phyloP scores from a whole-genome alignment of 2,888 invertebrate genomes.

The Agrochola macilenta region DNA sequence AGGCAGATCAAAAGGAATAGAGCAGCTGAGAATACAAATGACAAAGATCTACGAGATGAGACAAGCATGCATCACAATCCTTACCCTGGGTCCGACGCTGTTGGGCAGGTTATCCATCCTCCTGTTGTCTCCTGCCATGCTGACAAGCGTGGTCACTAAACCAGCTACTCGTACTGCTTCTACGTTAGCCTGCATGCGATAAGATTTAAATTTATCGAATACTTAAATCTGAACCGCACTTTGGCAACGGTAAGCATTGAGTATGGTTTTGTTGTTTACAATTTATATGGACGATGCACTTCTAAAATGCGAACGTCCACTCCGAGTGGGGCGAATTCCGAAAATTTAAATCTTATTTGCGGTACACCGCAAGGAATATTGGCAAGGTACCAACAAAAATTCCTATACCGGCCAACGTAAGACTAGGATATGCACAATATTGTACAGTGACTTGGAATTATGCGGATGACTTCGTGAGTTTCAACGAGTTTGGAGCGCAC shows the following conservation, averaged over 20 bases:
- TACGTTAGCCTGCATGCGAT: constrained; percentile 93
- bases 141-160: constrained; percentile 95
- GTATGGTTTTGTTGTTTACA: constrained; percentile 60
- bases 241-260: constrained; percentile 65
- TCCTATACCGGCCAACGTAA: constrained; percentile 75
- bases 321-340: constrained; percentile 71
- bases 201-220: constrained; percentile 89
- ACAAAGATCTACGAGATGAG: constrained; percentile 57
- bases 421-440: constrained; percentile 75
- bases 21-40: constrained; percentile 34
- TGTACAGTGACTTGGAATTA: constrained; percentile 73
- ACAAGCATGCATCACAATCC: constrained; percentile 74
- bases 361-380: constrained; percentile 78
- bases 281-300: constrained; percentile 68
- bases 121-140: constrained; percentile 93
- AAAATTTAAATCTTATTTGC: constrained; percentile 89
- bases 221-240: constrained; percentile 70
- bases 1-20: constrained; percentile 28
- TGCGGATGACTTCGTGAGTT: constrained; percentile 79
- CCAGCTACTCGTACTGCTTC: constrained; percentile 96
- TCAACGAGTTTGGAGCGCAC: constrained; percentile 73
- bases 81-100: constrained; percentile 90
- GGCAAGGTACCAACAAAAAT: constrained; percentile 82
- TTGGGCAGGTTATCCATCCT: constrained; percentile 89
- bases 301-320: constrained; percentile 72